These are phyloP conservation scores for Mnemiopsis leidyi DNA, from an alignment of 37 sponge, comb jelly and placozoan species.

Conservation along the genomic window DNA sequence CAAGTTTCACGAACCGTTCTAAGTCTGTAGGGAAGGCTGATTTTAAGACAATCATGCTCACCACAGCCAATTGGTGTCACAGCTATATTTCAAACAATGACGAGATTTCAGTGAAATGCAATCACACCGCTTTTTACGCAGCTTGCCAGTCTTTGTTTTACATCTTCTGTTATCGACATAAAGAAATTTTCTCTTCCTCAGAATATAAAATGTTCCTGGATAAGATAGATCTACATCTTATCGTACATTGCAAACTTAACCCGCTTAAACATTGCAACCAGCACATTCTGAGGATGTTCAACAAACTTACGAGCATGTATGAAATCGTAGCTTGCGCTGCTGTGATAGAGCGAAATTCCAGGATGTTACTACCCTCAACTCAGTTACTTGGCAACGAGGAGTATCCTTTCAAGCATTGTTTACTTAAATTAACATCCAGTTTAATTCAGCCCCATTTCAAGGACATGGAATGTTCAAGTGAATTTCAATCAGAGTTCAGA, in stretches of 20 bases:
- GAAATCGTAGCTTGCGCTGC: constrained; percentile 27
- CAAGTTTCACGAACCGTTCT: constrained; percentile 37
- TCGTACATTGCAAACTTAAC: constrained; percentile 45
- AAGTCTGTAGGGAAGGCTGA: neutral
- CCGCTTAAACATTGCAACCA: constrained; percentile 53
- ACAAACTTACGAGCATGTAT: constrained; percentile 37
- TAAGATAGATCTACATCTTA: constrained; percentile 5
- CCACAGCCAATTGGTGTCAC: constrained; percentile 6
- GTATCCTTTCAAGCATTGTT: constrained; percentile 9
- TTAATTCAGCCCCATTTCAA: constrained; percentile 33
- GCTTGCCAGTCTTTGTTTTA: constrained; percentile 49
- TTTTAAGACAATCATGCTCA: constrained; percentile 47
- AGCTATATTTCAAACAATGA: constrained; percentile 32
- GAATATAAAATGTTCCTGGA: neutral
- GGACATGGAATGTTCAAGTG: constrained; percentile 42
- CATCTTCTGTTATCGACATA: constrained; percentile 58
- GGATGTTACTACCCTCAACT: constrained; percentile 34
- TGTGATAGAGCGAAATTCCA: constrained; percentile 36
- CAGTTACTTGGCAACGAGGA: constrained; percentile 25
- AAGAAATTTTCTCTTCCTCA: neutral
- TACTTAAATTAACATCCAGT: neutral
- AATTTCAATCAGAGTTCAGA: constrained; percentile 39
- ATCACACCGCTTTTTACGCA: constrained; percentile 58
- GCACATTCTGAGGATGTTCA: constrained; percentile 50
- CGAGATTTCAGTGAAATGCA: neutral